phyloP scores from a whole-genome alignment of 2,888 invertebrate species.

The Zaprionus obscuricornis region DNA sequence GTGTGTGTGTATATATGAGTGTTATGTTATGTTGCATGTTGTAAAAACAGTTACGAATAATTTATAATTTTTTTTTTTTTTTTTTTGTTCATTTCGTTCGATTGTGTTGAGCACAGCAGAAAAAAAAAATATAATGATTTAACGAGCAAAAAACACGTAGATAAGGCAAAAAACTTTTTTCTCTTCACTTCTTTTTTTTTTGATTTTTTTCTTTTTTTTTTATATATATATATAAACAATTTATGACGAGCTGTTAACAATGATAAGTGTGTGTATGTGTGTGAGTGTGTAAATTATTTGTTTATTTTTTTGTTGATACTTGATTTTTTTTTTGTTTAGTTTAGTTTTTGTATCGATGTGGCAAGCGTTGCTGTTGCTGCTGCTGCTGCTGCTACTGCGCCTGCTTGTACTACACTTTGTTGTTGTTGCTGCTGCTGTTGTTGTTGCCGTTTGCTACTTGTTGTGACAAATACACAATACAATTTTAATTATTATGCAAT shows the following conservation, averaged over 20 bases:
- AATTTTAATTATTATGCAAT: slow-evolving; percentile 27
- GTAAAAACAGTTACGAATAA: slow-evolving; percentile 54
- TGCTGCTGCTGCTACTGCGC: slow-evolving; percentile 4
- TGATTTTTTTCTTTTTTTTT: too few species aligned
- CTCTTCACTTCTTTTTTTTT: too few species aligned
- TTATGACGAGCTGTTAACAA: slow-evolving; percentile 44
- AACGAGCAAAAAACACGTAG: slow-evolving; percentile 67
- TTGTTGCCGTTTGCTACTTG: too few species aligned
- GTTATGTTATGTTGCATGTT: too few species aligned
- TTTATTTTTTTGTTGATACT: slow-evolving; percentile 11
- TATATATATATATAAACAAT: slow-evolving; percentile 45
- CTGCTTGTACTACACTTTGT: background rate
- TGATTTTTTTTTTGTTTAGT: background rate
- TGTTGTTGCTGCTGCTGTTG: background rate
- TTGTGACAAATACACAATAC: background rate
- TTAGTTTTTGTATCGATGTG: slow-evolving; percentile 16
- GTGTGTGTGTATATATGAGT: slow-evolving; percentile 16
- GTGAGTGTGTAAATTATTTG: too few species aligned
- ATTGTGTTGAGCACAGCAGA: slow-evolving; percentile 61
- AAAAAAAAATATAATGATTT: too few species aligned
- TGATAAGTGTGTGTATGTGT: slow-evolving; percentile 31
- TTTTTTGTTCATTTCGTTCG: slow-evolving; percentile 5
- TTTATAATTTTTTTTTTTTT: slow-evolving; percentile 14
- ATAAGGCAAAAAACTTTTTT: slow-evolving; percentile 61
- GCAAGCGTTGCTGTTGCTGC: slow-evolving; percentile 16